A percentile compares a stretch with the other conserved stretches of the same genome.
Conservation (phyloP, 2,113 vertebrate species). For the Natator depressus region DNA sequence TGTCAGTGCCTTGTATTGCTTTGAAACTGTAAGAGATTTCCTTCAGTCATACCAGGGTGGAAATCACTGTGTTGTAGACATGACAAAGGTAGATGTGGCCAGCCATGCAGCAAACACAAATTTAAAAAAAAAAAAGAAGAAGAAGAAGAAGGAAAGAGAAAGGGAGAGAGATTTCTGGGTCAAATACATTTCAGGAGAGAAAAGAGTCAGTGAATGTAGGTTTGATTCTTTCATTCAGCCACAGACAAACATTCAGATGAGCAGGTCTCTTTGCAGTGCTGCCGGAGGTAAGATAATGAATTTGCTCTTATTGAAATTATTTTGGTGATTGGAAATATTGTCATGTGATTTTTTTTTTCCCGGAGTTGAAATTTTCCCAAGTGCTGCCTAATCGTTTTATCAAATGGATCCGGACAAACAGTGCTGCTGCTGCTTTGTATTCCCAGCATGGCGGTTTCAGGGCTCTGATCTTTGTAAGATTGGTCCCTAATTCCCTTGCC, state of each 20-base stretch:
- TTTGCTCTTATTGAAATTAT: conserved; percentile 9
- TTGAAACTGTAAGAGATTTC: conserved; percentile 38
- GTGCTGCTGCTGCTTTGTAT: background rate
- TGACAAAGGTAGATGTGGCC: conserved; percentile 75
- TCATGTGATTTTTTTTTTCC: background rate
- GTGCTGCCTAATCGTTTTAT: conserved; percentile 6
- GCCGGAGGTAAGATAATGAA: conserved; percentile 64
- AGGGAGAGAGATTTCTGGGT: conserved; percentile 68
- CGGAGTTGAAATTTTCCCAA: conserved; percentile 9
- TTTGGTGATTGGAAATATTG: conserved; percentile 1
- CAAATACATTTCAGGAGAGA: conserved; percentile 44
- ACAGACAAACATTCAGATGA: conserved; percentile 46
- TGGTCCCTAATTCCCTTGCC: rapidly evolving
- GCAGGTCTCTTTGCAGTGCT: conserved; percentile 60
- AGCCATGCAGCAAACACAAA: conserved; percentile 75
- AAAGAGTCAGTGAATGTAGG: conserved; percentile 10
- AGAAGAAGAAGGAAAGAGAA: background rate
- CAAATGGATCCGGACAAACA: background rate
- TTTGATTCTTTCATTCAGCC: conserved; percentile 35
- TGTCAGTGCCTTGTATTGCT: conserved; percentile 52
- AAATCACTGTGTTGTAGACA: conserved; percentile 55
- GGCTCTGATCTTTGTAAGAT: background rate
- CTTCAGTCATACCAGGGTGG: conserved; percentile 55
- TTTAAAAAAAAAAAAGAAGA: conserved; percentile 34
- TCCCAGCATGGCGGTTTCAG: conserved; percentile 28